Conservation (phyloP, 2,113 vertebrate species). For the Prionailurus viverrinus region DNA sequence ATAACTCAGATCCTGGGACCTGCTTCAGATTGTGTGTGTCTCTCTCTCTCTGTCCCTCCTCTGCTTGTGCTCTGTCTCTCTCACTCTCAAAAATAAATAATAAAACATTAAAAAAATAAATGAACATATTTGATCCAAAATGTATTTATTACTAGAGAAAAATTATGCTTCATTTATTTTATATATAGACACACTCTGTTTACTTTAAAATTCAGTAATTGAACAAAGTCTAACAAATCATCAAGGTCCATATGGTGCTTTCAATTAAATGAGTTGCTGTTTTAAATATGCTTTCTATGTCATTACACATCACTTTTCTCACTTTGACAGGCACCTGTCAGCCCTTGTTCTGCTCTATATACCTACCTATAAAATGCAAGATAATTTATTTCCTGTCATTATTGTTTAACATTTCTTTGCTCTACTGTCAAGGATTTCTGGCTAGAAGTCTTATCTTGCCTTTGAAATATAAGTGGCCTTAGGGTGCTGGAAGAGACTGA, state of each 20-base stretch:
- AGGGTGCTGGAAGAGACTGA: neutral
- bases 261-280: neutral
- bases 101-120: too few relatives aligned
- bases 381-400: neutral
- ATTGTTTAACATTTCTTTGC: conserved; percentile 2
- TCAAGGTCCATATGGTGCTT: neutral
- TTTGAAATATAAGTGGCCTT: neutral
- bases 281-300: conserved; percentile 3
- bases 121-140: neutral
- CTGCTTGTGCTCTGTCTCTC: too few relatives aligned
- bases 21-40: too few relatives aligned
- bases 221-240: neutral
- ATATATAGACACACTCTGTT: neutral
- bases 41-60: too few relatives aligned
- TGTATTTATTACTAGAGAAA: neutral
- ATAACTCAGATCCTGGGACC: too few relatives aligned
- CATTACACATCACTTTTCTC: neutral
- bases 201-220: conserved; percentile 40
- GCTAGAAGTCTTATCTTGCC: neutral
- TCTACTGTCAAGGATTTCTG: neutral
- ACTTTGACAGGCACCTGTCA: neutral
- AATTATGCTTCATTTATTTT: neutral
- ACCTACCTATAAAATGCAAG: neutral
- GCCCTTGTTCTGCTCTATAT: neutral
- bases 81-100: too few relatives aligned